Base-by-base conservation (phyloP, 1,140 invertebrate genomes). In the Drosophila hydei region DNA sequence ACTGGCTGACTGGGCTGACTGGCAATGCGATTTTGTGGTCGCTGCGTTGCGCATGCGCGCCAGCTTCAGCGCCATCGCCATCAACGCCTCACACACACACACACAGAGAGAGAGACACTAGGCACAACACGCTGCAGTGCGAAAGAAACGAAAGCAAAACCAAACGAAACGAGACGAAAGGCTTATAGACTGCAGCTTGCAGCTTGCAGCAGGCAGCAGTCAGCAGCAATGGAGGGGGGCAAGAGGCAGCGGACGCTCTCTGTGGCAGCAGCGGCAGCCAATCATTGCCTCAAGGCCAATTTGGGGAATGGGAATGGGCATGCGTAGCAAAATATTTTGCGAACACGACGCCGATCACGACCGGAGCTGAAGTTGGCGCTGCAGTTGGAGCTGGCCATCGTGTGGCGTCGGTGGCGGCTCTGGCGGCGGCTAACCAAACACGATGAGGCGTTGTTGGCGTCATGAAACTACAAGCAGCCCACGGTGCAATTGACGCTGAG, bases 71-170 rank as follows among this genome's bases (percentile, higher is more conserved):
- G 89, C 90, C 90, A 92, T 91, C 91, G 92, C 92, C 92, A 92
- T 91, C 92, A 92, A 93, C 83, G 91, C 92, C 92, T 92, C 92
- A 91, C 90, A 91, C 92, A 91, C 92, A 92, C 75, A 73, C 75
- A 90, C 91, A 91, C 54, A 48, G 40, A 40, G 9, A 55, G 11
- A 25, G 3, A 56, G n/a, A 18, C 36, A 60, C 19, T 12, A 23
- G 58, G 36, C 11, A 38, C 18, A 36, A 40, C 23, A 23, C 11
- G 30, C 12, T 7, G 3, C 19, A 21, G 33, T 56, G 27, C 19
- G 36, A 51, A 25, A 56, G 78, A 68, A 55, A 67, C 16, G 9
- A 48, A 54, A 21, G 25, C 45, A 9, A 42, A 51, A 61, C 18
- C 19, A 16, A 50, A 23, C 21, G 59, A 54, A 36, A 60, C 45